Conservation (phyloP, 2,888 invertebrate genomes). For the Hirtodrosophila histrioides region DNA sequence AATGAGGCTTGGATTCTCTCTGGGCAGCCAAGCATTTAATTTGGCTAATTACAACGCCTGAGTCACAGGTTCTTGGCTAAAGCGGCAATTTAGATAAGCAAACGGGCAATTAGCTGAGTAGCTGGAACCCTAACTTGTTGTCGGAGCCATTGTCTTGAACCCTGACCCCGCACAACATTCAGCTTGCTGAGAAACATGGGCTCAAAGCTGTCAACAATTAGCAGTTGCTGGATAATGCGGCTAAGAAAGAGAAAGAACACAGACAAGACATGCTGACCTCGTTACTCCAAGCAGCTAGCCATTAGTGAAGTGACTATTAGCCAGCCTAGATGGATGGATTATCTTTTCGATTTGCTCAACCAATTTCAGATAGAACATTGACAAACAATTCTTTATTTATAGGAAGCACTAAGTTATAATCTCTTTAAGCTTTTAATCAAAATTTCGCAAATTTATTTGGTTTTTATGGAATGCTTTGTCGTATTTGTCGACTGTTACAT, state of each 20-base stretch:
- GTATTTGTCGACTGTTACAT: slow-evolving; percentile 26
- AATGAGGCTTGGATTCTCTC: slow-evolving; percentile 49
- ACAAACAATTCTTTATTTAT: no score
- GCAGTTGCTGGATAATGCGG: slow-evolving; percentile 22
- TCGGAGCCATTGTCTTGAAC: slow-evolving; percentile 72
- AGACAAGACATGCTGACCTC: slow-evolving; percentile 20
- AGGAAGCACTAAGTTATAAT: no score
- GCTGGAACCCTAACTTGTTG: slow-evolving; percentile 34
- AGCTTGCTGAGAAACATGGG: slow-evolving; percentile 48
- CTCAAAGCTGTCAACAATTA: slow-evolving; percentile 51
- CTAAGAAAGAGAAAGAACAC: slow-evolving; percentile 14
- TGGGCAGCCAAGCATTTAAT: slow-evolving; percentile 75
- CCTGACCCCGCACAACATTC: slow-evolving; percentile 77
- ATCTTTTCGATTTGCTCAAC: slow-evolving; percentile 9
- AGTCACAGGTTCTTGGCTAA: slow-evolving; percentile 78
- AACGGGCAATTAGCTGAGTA: slow-evolving; percentile 69
- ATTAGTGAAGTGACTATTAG: no score
- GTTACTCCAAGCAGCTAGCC: no score
- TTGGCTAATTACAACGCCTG: slow-evolving; percentile 67
- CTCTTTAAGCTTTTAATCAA: slow-evolving; percentile 19
- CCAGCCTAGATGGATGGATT: neutral
- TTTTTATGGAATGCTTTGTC: slow-evolving; percentile 18
- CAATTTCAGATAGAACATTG: no score
- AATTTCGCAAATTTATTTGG: slow-evolving; percentile 4
- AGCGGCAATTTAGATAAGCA: slow-evolving; percentile 79